Evolutionary conservation across 2,797 vertebrate genomes (phyloP).

Genomic region (Bucorvus abyssinicus): DNA sequence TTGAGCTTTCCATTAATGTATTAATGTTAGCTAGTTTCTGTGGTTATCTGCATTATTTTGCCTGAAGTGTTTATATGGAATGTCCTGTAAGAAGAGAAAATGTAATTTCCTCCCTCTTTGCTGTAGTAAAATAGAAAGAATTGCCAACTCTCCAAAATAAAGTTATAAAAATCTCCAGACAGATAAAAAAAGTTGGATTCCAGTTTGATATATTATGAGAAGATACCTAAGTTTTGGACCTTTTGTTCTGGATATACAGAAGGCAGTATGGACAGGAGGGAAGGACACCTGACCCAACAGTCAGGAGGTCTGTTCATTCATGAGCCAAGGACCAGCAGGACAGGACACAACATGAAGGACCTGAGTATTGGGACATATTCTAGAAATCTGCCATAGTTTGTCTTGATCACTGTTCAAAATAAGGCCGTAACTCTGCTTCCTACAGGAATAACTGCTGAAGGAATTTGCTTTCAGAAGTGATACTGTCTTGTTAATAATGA

Average conservation of each 20-base stretch:
- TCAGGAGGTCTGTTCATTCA: background rate
- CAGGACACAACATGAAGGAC: background rate
- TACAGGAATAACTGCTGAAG: background rate
- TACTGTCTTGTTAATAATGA: background rate
- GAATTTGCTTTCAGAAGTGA: background rate
- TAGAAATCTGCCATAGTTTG: background rate
- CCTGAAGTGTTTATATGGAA: background rate
- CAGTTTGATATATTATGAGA: background rate
- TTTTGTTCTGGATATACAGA: background rate
- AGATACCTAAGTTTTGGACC: background rate
- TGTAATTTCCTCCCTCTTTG: background rate
- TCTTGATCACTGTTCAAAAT: background rate
- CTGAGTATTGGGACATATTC: background rate
- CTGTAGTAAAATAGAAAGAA: background rate
- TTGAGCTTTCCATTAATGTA: background rate
- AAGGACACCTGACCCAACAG: background rate
- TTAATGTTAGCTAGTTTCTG: background rate
- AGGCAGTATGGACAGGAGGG: background rate
- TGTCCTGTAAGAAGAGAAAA: background rate
- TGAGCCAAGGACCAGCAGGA: rapidly evolving
- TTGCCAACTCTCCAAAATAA: background rate
- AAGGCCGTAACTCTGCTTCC: background rate
- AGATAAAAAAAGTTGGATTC: background rate
- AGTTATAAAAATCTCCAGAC: background rate
- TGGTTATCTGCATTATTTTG: background rate